These are phyloP conservation scores for Drosophila gunungcola DNA, from an alignment of 1,140 invertebrate species.

Conservation along the genomic window DNA sequence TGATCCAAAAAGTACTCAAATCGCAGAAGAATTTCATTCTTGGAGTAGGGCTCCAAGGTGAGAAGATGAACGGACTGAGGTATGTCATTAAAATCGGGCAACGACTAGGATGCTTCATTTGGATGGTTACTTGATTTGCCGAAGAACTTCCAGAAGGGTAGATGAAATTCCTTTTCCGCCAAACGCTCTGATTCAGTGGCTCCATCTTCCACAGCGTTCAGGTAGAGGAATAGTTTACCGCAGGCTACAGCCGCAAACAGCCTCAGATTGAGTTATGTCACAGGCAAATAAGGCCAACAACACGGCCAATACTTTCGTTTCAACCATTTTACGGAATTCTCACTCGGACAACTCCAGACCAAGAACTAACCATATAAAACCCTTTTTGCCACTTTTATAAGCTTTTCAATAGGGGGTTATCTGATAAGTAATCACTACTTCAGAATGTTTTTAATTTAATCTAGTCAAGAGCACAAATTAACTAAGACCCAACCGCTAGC, in stretches of 20 bases:
- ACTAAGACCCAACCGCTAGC: background rate
- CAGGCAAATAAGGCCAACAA: constrained; percentile 20
- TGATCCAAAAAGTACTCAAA: constrained; percentile 95
- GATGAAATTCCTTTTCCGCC: constrained; percentile 61
- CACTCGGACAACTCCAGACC: background rate
- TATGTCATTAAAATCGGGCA: constrained; percentile 67
- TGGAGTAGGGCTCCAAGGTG: constrained; percentile 94
- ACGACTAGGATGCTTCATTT: constrained; percentile 39
- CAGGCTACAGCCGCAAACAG: constrained; percentile 85
- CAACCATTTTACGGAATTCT: constrained; percentile 1
- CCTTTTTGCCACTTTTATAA: constrained; percentile 14
- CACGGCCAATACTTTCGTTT: background rate
- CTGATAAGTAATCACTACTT: constrained; percentile 36
- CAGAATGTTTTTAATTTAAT: constrained; percentile 32
- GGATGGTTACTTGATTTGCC: constrained; percentile 70
- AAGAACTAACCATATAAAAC: background rate
- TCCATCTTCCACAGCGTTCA: constrained; percentile 83
- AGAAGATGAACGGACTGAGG: constrained; percentile 92
- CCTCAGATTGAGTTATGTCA: background rate
- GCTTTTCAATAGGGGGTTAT: constrained; percentile 11
- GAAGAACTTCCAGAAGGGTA: constrained; percentile 79
- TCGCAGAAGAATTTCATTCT: constrained; percentile 89
- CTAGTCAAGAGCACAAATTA: constrained; percentile 11
- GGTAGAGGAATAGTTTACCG: constrained; percentile 89
- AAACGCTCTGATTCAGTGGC: constrained; percentile 39